A percentile compares a stretch with the other conserved stretches of the same genome.
phyloP scores from a whole-genome alignment of 92 coral and sea anemone species.

The Chrysogorgia sp. region DNA sequence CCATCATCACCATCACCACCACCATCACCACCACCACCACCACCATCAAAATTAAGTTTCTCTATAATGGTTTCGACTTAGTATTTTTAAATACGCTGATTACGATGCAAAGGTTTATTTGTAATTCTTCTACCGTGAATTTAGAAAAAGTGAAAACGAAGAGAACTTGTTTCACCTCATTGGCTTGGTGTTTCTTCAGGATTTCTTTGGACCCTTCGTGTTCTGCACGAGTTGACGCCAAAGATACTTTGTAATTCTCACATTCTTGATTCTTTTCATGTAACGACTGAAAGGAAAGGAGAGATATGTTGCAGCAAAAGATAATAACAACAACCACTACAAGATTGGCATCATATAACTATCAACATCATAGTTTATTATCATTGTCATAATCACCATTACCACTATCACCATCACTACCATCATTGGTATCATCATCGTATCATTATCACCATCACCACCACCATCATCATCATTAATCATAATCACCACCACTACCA shows the following conservation, averaged over 20 bases:
- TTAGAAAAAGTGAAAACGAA: too few species aligned
- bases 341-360: neutral
- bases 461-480: neutral
- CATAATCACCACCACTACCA: slow-evolving; percentile 19
- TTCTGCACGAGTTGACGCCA: slow-evolving; percentile 71
- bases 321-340: neutral
- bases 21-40: too few species aligned
- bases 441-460: neutral
- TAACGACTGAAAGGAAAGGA: slow-evolving; percentile 53
- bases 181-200: slow-evolving; percentile 63
- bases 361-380: too few species aligned
- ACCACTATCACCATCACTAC: neutral
- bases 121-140: too few species aligned
- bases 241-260: slow-evolving; percentile 65
- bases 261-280: slow-evolving; percentile 74
- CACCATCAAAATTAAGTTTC: too few species aligned
- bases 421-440: too few species aligned
- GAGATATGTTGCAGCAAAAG: neutral
- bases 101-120: too few species aligned
- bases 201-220: slow-evolving; percentile 75
- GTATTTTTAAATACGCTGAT: too few species aligned
- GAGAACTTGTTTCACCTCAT: slow-evolving; percentile 65
- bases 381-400: too few species aligned
- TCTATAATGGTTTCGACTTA: too few species aligned
- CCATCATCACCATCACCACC: too few species aligned